These are phyloP conservation scores for Latrodectus geometricus DNA, from an alignment of 1,140 invertebrate species.

Conservation along the genomic window DNA sequence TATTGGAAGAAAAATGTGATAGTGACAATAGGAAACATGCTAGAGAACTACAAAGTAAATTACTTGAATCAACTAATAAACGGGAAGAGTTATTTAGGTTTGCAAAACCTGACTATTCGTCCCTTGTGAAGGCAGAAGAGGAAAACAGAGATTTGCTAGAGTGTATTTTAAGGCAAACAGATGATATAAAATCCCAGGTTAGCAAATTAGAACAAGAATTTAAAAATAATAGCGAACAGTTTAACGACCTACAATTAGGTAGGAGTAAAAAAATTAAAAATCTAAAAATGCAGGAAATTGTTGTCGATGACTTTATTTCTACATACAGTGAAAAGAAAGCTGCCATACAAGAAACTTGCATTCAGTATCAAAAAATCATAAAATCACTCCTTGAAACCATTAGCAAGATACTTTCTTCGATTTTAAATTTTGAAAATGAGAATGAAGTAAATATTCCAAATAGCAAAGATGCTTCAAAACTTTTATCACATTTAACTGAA, in stretches of 20 bases:
- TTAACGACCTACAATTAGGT: neutral
- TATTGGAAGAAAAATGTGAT: slow-evolving; percentile 9
- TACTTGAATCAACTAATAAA: neutral
- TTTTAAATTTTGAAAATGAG: neutral
- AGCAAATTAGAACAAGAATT: neutral
- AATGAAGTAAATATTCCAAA: neutral
- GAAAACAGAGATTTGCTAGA: neutral
- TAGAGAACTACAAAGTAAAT: neutral
- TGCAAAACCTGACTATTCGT: too few species aligned
- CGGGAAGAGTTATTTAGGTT: neutral
- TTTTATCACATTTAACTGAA: slow-evolving; percentile 1
- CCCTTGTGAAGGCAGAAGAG: neutral
- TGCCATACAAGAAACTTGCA: neutral
- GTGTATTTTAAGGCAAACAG: neutral
- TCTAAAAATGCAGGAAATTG: neutral
- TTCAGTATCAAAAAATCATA: neutral
- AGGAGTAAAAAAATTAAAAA: neutral
- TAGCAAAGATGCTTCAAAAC: neutral
- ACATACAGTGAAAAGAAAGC: neutral
- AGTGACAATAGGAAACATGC: neutral
- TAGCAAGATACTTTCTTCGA: neutral
- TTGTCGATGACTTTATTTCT: neutral
- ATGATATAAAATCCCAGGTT: neutral
- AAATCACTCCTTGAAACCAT: neutral
- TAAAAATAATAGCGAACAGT: neutral